Evolutionary conservation across 2,797 vertebrate genomes (phyloP).

Genomic region (Catamblyrhynchus diadema): DNA sequence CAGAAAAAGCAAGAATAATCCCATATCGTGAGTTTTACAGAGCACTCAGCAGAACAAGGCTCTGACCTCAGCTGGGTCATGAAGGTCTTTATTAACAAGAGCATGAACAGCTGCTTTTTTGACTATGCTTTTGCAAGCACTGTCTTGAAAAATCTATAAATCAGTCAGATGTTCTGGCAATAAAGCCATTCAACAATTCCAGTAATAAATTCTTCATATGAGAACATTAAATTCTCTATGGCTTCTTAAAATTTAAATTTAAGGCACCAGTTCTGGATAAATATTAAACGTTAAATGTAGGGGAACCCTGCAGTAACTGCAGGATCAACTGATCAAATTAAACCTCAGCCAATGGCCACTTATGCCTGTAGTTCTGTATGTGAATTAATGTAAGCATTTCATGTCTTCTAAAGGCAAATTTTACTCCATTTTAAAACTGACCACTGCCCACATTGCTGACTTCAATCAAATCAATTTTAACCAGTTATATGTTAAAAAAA

Average conservation of each 20-base stretch:
- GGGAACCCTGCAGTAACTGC: not conserved
- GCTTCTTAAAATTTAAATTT: not conserved
- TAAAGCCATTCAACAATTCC: slow-evolving; percentile 6
- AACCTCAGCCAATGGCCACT: not conserved
- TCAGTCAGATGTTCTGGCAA: slow-evolving; percentile 18
- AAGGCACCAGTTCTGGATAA: not conserved
- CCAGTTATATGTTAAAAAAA: not conserved
- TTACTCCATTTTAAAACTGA: not conserved
- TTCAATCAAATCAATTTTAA: not conserved
- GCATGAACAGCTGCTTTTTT: slow-evolving; percentile 45
- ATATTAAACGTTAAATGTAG: not conserved
- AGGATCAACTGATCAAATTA: not conserved
- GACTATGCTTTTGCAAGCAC: slow-evolving; percentile 21
- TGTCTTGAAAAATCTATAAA: slow-evolving; percentile 32
- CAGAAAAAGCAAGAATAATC: slow-evolving; percentile 38
- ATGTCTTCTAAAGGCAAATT: not conserved
- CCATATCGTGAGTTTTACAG: slow-evolving; percentile 16
- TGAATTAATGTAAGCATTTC: not conserved
- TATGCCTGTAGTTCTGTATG: not conserved
- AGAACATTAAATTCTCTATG: not conserved
- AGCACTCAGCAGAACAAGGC: not conserved
- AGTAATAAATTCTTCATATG: slow-evolving; percentile 2
- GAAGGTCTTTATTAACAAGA: slow-evolving; percentile 48
- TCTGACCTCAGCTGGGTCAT: slow-evolving; percentile 53
- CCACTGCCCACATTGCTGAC: not conserved